These are phyloP conservation scores for Penelope pileata DNA, from an alignment of 2,113 vertebrate genomes.

Conservation along the genomic window DNA sequence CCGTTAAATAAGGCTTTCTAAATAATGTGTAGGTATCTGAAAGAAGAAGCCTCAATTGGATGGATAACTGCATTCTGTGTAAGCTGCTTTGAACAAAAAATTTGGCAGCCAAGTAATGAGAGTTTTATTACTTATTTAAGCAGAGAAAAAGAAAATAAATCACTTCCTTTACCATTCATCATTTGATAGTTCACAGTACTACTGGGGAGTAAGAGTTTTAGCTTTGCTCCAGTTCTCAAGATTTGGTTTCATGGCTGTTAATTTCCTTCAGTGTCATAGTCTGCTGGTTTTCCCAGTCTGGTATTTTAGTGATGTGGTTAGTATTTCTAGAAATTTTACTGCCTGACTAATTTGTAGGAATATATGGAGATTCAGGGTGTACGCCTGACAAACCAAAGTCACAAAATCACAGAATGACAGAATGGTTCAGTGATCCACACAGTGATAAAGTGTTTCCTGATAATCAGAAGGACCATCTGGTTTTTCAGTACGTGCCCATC, in stretches of 20 bases:
- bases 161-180: not conserved
- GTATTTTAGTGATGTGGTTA: not conserved
- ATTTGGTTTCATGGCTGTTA: not conserved
- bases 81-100: not conserved
- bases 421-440: not conserved
- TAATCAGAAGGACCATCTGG: not conserved
- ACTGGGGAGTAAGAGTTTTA: accelerated
- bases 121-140: not conserved
- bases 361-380: not conserved
- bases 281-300: not conserved
- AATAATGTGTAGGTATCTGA: not conserved
- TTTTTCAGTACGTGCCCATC: not conserved
- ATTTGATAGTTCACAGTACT: accelerated
- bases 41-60: not conserved
- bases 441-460: not conserved
- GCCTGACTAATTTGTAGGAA: not conserved
- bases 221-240: not conserved
- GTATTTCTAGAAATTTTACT: not conserved
- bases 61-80: not conserved
- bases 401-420: not conserved
- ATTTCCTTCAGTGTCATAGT: not conserved
- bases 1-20: not conserved
- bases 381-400: not conserved
- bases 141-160: not conserved
- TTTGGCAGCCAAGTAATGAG: not conserved